A percentile compares a stretch with the other conserved stretches of the same genome.
Conservation (phyloP, 2,888 invertebrate genomes). For the Xestobium rufovillosum region DNA sequence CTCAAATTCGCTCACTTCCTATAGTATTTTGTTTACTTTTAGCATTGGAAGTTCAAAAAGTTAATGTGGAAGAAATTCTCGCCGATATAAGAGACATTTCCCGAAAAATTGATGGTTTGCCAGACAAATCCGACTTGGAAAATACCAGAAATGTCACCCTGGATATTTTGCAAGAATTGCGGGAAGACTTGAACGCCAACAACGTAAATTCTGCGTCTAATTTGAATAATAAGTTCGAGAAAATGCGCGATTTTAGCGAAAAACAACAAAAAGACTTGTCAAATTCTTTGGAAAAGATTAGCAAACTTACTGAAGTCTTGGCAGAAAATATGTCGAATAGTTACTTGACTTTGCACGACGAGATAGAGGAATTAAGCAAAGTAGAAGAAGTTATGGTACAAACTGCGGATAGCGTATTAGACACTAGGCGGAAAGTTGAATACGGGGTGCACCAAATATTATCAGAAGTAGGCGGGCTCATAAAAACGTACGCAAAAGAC, state of each 20-base stretch:
- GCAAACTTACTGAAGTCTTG: constrained; percentile 52
- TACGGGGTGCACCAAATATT: constrained; percentile 78
- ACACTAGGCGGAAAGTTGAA: constrained; percentile 76
- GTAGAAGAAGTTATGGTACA: constrained; percentile 72
- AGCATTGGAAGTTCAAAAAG: constrained; percentile 35
- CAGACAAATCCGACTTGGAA: constrained; percentile 48
- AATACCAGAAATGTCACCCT: constrained; percentile 56
- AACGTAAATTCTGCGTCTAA: neutral
- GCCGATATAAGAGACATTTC: constrained; percentile 31
- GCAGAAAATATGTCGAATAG: constrained; percentile 49
- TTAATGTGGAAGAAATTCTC: constrained; percentile 33
- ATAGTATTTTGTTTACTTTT: too few relatives aligned
- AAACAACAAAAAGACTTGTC: constrained; percentile 29
- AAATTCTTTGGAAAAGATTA: constrained; percentile 20
- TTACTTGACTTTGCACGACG: constrained; percentile 51
- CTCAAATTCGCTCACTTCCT: too few relatives aligned
- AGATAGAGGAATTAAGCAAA: constrained; percentile 57
- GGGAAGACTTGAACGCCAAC: neutral
- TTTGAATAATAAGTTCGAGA: constrained; percentile 20
- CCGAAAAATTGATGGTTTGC: constrained; percentile 37
- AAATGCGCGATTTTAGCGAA: constrained; percentile 24
- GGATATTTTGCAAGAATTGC: constrained; percentile 49
- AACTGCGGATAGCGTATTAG: constrained; percentile 77
- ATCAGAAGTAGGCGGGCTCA: constrained; percentile 62
- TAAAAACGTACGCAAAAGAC: constrained; percentile 56